Evolutionary conservation across 2,113 vertebrate species (phyloP), one percentile per base, ranked within the genome.

Genomic region (Leptobrachium leishanense): DNA sequence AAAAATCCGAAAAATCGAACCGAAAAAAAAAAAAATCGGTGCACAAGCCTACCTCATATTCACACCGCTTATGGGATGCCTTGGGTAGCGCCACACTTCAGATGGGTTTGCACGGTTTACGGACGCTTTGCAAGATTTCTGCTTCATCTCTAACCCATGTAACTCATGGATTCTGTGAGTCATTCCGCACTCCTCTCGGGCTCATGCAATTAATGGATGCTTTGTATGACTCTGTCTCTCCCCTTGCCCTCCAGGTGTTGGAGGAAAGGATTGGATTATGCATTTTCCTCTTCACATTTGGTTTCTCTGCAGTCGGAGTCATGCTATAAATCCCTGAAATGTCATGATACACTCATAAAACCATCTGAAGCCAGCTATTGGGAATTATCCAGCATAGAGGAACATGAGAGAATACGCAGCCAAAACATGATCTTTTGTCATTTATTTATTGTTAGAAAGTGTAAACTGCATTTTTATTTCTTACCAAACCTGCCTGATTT

Each of bases 241-340:
- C 46, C 8, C 46, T 50, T 5, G 46, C 4, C 81, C 71, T 59
- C 7, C 68, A 72, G 1, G 2, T 46, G 4, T 59, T 5, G 11
- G 9, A 71, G 1, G 1, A 75, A 81, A 68, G 42, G 11, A 15
- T 72, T 66, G 66, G 66, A 68, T 70, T 7, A 5, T 50, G n/a
- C 13, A 69, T n/a, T 76, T 40, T 88, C 87, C 89, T 90, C 89
- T 88, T 87, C 86, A 77, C 67, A 84, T 84, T 87, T 88, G 89
- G 68, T 88, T 81, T 88, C 86, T 90, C n/a, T 89, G 85, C 84
- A 86, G 83, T 87, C 90, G 82, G 86, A 90, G 90, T 92, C 89
- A 86, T 87, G 88, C 79, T 83, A 68, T 84, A 82, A 85, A 88
- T 89, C 86, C 84, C 89, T 79, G 85, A 87, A 90, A 87, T 79